These are phyloP conservation scores for Leuciscus idus DNA, from an alignment of 2,113 vertebrate species.

Conservation along the genomic window DNA sequence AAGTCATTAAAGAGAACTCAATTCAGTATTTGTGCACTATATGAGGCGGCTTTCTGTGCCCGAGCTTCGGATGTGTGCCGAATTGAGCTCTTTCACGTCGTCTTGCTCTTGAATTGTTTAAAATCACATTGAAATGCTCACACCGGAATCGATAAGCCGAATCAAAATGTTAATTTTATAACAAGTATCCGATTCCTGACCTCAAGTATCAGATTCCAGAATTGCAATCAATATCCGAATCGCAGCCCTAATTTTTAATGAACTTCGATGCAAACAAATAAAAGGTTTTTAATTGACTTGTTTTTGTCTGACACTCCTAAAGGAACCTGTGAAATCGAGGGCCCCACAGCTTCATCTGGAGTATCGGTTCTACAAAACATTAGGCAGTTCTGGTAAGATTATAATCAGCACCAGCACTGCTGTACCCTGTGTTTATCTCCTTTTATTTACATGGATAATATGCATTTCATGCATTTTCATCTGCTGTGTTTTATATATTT, in stretches of 20 bases:
- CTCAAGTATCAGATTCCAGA: not conserved
- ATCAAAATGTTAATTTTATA: not conserved
- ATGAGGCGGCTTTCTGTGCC: too few species aligned
- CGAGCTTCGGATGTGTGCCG: too few species aligned
- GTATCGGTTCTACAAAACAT: slow-evolving; percentile 90
- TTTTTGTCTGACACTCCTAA: slow-evolving; percentile 53
- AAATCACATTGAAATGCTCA: not conserved
- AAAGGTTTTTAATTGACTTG: not conserved
- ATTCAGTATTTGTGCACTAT: too few species aligned
- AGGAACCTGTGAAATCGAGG: slow-evolving; percentile 91
- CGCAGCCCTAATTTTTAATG: not conserved
- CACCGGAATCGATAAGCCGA: not conserved
- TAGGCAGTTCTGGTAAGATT: slow-evolving; percentile 82
- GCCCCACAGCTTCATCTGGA: slow-evolving; percentile 90
- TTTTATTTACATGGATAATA: not conserved
- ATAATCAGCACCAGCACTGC: not conserved
- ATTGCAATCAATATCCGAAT: not conserved
- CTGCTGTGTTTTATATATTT: not conserved
- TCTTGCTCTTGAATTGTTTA: too few species aligned
- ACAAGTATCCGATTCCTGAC: not conserved
- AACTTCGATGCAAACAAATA: not conserved
- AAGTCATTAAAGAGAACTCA: too few species aligned
- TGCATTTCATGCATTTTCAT: not conserved
- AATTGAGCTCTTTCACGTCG: too few species aligned
- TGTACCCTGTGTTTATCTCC: not conserved